Percentiles rank a stretch among this genome's conserved stretches.
Conservation (phyloP, 2,888 invertebrate species). For the Melanotus villosus region DNA sequence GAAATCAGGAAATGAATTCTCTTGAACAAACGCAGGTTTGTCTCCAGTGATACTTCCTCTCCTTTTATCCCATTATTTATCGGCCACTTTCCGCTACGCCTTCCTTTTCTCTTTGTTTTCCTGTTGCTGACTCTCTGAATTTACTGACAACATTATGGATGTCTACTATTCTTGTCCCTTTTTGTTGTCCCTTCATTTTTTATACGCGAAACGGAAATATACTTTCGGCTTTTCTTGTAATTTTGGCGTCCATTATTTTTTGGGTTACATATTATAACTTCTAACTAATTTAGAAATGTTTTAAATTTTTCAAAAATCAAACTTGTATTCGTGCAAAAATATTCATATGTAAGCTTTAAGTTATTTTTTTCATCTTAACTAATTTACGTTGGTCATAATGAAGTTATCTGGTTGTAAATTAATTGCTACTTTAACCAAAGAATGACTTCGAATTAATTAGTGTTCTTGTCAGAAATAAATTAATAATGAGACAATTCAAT, state of each 20-base stretch:
- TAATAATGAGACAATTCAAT: too few relatives aligned
- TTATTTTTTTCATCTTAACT: too few relatives aligned
- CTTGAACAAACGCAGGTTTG: conserved; percentile 64
- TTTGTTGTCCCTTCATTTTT: conserved; percentile 26
- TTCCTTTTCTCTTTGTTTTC: conserved; percentile 48
- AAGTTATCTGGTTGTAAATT: too few relatives aligned
- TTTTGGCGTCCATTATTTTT: conserved; percentile 8
- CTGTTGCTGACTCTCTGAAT: conserved; percentile 43
- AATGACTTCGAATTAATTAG: too few relatives aligned
- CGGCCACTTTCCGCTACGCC: conserved; percentile 63
- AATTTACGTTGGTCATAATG: too few relatives aligned
- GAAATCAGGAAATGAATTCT: conserved; percentile 68
- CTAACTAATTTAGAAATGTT: neutral
- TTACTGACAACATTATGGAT: conserved; percentile 39
- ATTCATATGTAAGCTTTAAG: too few relatives aligned
- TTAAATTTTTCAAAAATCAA: neutral
- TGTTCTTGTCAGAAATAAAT: too few relatives aligned
- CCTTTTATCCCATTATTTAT: conserved; percentile 66
- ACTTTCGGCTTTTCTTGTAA: conserved; percentile 11
- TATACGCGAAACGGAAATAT: conserved; percentile 9
- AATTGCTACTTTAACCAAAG: too few relatives aligned
- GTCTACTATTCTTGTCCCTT: conserved; percentile 31
- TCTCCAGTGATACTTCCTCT: conserved; percentile 65
- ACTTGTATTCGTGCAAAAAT: too few relatives aligned
- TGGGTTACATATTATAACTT: neutral